Base-by-base conservation (phyloP, 2,113 vertebrate genomes). In the Ranitomeya imitator region DNA sequence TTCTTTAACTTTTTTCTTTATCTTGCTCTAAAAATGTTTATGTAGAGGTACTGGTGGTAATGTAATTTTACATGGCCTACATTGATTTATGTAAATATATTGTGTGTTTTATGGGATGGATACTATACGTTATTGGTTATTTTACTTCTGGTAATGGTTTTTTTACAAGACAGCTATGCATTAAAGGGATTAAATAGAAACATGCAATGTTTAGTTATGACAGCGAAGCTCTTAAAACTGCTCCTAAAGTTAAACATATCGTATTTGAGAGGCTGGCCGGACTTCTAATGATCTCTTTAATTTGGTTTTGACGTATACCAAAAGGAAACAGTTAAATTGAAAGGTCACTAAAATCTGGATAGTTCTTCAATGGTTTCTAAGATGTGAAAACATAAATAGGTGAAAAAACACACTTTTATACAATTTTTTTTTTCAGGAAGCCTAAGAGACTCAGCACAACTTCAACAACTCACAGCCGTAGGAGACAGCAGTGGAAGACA, bases 381-480 rank as follows among this genome's bases (percentile, higher is more conserved):
- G 23, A 78, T 78, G 57, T 79, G 60, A 67, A 77, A n/a, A 15
- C 13, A 54, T 52, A 71, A 51, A 86, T 21, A 7, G 31, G 59
- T 57, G 12, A 63, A 45, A 57, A 21, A 86, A 16, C 55, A 21
- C 0, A 15, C 6, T 80, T 52, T 80, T 61, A 26, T 21, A 52
- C n/a, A 8, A 1, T 52, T 61, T 23, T 12, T 52, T 6, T 69
- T 90, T 88, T 86, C 88, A 93, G 91, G 90, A 51, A 86, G 18
- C 85, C 91, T 91, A 83, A 95, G 82, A 83, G 93, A 93, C 55
- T 83, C 91, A 23, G 45, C 91, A 21, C 79, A 92, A 71, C 91
- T 92, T 86, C 91, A 91, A 63, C 79, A 92, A 51, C 85, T 90
- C 78, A 91, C 78, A 15, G 26, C 63, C 73, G 88, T 83, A 57